Evolutionary conservation across 2,113 vertebrate genomes (phyloP).

Genomic region (Callospermophilus lateralis): DNA sequence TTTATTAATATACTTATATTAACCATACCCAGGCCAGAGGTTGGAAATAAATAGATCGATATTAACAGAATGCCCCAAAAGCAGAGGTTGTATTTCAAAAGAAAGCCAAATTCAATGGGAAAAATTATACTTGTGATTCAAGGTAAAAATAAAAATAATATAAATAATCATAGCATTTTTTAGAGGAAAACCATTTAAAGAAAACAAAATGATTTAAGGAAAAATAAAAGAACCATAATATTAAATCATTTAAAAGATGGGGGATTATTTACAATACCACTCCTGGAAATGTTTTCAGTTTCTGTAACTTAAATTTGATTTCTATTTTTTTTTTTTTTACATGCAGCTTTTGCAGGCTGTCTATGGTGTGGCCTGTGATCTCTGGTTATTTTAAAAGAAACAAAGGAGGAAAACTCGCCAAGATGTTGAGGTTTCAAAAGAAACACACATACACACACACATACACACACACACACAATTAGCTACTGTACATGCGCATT

Average conservation of each 20-base stretch:
- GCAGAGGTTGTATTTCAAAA: constrained; percentile 25
- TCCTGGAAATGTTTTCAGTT: constrained; percentile 86
- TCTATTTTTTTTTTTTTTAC: constrained; percentile 83
- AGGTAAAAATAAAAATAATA: constrained; percentile 58
- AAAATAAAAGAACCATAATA: constrained; percentile 76
- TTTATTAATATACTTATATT: constrained; percentile 78
- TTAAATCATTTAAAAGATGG: constrained; percentile 82
- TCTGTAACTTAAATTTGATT: constrained; percentile 86
- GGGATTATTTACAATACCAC: constrained; percentile 83
- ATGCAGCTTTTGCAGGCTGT: constrained; percentile 86
- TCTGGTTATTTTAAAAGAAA: constrained; percentile 86
- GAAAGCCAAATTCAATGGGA: constrained; percentile 72
- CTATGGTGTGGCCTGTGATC: constrained; percentile 86
- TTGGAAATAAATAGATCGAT: constrained; percentile 70
- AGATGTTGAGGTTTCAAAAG: constrained; percentile 87
- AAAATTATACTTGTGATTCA: constrained; percentile 45
- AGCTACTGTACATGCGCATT: constrained; percentile 85
- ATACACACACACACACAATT: constrained; percentile 42
- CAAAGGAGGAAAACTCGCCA: constrained; percentile 86
- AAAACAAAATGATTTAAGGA: constrained; percentile 37
- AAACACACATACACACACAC: not conserved
- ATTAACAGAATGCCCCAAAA: constrained; percentile 74
- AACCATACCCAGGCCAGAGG: constrained; percentile 74
- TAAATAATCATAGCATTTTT: constrained; percentile 31
- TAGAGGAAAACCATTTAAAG: constrained; percentile 36